Percentiles rank a stretch among this genome's conserved stretches.
Conservation (phyloP, 2,113 vertebrate species). For the Embiotoca jacksoni region DNA sequence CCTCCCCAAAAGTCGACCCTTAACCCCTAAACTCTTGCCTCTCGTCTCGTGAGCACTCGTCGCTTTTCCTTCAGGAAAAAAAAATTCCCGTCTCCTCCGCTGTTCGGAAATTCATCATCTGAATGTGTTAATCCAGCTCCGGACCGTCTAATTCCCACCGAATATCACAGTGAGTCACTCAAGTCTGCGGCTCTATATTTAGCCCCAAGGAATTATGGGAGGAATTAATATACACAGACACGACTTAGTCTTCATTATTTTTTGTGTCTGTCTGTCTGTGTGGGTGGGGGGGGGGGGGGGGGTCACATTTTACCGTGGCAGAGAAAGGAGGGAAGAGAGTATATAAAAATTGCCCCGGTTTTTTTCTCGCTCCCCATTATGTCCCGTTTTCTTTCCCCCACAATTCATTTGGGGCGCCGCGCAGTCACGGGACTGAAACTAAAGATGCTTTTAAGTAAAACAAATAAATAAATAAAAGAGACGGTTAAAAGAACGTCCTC, state of each 20-base stretch:
- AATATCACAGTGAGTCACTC: slow-evolving; percentile 57
- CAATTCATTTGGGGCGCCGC: slow-evolving; percentile 46
- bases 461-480: neutral
- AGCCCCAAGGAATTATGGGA: slow-evolving; percentile 61
- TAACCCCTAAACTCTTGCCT: neutral
- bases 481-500: slow-evolving; percentile 16
- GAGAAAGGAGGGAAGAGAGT: neutral
- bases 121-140: slow-evolving; percentile 50
- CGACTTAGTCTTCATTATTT: slow-evolving; percentile 71
- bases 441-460: slow-evolving; percentile 23
- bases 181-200: slow-evolving; percentile 64
- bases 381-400: slow-evolving; percentile 52
- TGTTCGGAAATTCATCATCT: slow-evolving; percentile 30
- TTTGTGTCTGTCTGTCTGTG: no score
- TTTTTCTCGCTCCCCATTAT: slow-evolving; percentile 51
- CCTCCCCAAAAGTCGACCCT: no score
- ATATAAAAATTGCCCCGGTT: slow-evolving; percentile 65
- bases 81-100: neutral
- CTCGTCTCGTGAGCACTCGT: neutral
- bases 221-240: slow-evolving; percentile 70
- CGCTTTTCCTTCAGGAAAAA: neutral
- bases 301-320: slow-evolving; percentile 6
- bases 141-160: slow-evolving; percentile 43
- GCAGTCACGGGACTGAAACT: slow-evolving; percentile 5
- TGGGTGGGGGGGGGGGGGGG: slow-evolving; percentile 31